Evolutionary conservation across 2,113 vertebrate genomes (phyloP), one percentile per base, ranked within the genome.

Genomic region (Dromas ardeola): DNA sequence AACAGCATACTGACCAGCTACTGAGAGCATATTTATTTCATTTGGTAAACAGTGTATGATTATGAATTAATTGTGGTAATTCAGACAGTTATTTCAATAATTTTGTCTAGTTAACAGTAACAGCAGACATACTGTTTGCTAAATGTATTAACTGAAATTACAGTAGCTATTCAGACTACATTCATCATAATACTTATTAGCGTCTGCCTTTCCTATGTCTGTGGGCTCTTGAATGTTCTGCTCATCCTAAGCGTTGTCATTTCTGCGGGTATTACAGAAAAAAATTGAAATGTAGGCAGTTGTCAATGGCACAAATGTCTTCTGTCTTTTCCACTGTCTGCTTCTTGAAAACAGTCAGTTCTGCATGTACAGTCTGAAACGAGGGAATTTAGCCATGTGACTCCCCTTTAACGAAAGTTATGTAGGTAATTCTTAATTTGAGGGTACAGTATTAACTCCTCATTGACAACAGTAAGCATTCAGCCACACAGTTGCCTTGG

Each of bases 61-160:
- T 88, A 88, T 77, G 20, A 89, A 93, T 94, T 89, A 92, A 86
- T 96, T 79, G 81, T 69, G 49, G 18, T 93, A 88, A 93, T 94
- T 78, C 58, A 82, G 86, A 52, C 84, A 95, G 94, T 93, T 89
- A 91, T 96, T 96, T 95, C 62, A 91, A 62, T 93, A 61, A 82
- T 92, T 93, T 89, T 85, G 66, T 92, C 63, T 87, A 47, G 61
- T 65, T 88, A 76, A 81, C 80, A 70, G n/a, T 91, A 92, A 83
- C 59, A 83, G 52, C 43, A 96, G 86, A 88, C 88, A 61, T 87
- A 79, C 74, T 93, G 72, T 93, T 96, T 91, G 80, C 78, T 91
- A 95, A 95, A 71, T 56, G 45, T 87, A 81, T 91, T 95, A 85
- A 74, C 81, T 94, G 71, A 82, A 96, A 81, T 90, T 94, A 77